phyloP scores from a whole-genome alignment of 2,797 vertebrate species.

The Tapera naevia region DNA sequence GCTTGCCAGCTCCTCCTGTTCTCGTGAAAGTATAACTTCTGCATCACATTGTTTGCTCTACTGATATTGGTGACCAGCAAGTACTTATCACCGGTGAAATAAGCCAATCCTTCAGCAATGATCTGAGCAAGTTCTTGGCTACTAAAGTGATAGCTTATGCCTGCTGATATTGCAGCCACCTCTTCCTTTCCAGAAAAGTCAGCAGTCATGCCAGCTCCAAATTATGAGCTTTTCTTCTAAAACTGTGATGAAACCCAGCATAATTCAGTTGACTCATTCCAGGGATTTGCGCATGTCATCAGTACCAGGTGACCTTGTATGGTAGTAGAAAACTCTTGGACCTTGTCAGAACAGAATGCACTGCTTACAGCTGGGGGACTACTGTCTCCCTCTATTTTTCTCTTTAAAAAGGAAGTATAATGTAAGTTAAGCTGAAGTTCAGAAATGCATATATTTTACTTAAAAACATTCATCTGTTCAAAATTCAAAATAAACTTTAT shows the following conservation, averaged over 20 bases:
- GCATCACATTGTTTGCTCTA: neutral
- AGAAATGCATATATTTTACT: constrained; percentile 88
- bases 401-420: constrained; percentile 77
- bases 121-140: constrained; percentile 7
- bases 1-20: neutral
- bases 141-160: constrained; percentile 10
- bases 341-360: constrained; percentile 55
- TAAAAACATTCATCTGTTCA: constrained; percentile 87
- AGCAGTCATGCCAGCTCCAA: neutral
- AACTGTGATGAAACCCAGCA: neutral
- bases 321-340: constrained; percentile 51
- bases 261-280: constrained; percentile 33
- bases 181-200: neutral
- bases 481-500: constrained; percentile 87
- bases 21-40: neutral
- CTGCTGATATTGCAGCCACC: constrained; percentile 14
- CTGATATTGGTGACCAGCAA: neutral
- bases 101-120: constrained; percentile 16
- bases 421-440: constrained; percentile 80
- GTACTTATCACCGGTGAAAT: neutral
- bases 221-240: constrained; percentile 6
- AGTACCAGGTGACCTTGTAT: constrained; percentile 19
- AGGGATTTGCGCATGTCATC: constrained; percentile 3
- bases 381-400: constrained; percentile 20
- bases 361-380: constrained; percentile 59